phyloP scores from a whole-genome alignment of 2,113 vertebrate genomes.

The Oreocharis arfaki region DNA sequence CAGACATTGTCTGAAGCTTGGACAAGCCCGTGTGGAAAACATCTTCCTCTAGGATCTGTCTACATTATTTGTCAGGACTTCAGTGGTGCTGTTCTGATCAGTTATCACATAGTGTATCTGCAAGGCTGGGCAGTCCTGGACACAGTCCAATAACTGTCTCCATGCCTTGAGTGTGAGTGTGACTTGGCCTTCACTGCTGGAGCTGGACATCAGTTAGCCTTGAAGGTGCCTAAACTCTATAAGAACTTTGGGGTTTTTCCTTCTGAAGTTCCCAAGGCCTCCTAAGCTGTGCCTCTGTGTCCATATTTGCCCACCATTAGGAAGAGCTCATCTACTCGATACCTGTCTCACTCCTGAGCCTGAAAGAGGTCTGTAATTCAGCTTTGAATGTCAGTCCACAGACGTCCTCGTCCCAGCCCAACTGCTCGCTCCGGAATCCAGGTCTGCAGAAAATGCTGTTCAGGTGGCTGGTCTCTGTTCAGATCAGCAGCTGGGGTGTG shows the following conservation, averaged over 20 bases:
- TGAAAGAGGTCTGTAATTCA: background rate
- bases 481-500: background rate
- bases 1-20: background rate
- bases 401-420: background rate
- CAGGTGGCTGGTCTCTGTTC: background rate
- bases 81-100: background rate
- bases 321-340: background rate
- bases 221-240: background rate
- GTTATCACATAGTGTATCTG: background rate
- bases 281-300: background rate
- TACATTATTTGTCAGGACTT: background rate
- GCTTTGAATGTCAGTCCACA: background rate
- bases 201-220: background rate
- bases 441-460: background rate
- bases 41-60: background rate
- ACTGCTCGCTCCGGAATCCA: background rate
- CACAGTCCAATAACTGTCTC: background rate
- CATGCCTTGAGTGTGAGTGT: background rate
- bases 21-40: background rate
- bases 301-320: background rate
- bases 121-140: background rate
- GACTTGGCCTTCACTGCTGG: background rate
- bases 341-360: background rate
- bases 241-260: accelerated
- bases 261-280: background rate